Conservation (phyloP, 2,888 invertebrate species). For the Epirrhoe tristata region DNA sequence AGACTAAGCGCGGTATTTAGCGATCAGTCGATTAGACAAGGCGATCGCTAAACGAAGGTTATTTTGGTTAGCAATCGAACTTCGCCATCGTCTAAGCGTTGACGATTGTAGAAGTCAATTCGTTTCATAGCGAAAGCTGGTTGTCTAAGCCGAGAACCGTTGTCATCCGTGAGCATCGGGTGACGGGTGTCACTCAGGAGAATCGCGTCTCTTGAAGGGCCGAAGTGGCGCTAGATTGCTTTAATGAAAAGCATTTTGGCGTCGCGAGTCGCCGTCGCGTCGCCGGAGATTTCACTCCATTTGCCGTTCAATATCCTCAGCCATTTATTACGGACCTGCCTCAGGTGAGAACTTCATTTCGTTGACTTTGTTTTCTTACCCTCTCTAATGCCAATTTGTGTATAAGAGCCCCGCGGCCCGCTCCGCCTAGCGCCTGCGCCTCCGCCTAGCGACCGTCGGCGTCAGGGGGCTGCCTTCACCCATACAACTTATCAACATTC, state of each 20-base stretch:
- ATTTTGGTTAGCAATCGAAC: too few relatives aligned
- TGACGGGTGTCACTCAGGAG: conserved; percentile 1
- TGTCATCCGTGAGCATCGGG: too few relatives aligned
- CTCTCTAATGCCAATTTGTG: background rate
- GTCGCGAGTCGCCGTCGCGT: conserved; percentile 1
- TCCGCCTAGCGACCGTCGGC: background rate
- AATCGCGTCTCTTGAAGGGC: conserved; percentile 35
- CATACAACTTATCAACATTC: too few relatives aligned
- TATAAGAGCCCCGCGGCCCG: conserved; percentile 17
- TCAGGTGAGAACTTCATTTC: conserved; percentile 6
- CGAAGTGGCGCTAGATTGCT: conserved; percentile 62
- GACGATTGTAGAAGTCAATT: too few relatives aligned
- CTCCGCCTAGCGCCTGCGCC: background rate
- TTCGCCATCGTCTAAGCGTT: too few relatives aligned
- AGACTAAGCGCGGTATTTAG: too few relatives aligned
- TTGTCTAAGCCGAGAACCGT: too few relatives aligned
- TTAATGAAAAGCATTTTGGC: conserved; percentile 71
- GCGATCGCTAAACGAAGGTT: too few relatives aligned
- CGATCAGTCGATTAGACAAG: too few relatives aligned
- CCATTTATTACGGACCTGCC: conserved; percentile 4
- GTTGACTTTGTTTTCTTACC: background rate
- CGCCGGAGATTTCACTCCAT: conserved; percentile 13
- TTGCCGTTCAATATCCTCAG: conserved; percentile 13
- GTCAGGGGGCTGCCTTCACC: background rate
- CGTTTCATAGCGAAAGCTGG: too few relatives aligned